Evolutionary conservation across 2,797 vertebrate genomes (phyloP), one percentile per base, ranked within the genome.

Genomic region (Melopsittacus undulatus): DNA sequence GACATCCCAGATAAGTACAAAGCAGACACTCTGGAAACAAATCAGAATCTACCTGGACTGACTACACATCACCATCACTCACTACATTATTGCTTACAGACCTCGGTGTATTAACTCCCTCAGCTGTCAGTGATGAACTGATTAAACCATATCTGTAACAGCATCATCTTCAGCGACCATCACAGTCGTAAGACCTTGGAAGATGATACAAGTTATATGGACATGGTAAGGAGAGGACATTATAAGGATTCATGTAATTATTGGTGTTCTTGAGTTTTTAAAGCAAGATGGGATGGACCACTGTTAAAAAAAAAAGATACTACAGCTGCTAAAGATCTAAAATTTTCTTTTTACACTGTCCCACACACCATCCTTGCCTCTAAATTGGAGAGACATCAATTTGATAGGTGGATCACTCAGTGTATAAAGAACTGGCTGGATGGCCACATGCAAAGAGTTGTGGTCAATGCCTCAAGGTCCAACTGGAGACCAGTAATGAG

Each of bases 1-100:
- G 99, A 99, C 0, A 99, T 99, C 22, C 99, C 99, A 0, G 99
- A 99, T 95, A 99, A 99, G 99, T 99, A 99, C 97, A 99, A 99
- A 98, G 99, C 99, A 10, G 98, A 99, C 77, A 99, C 98, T 1
- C 98, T 99, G 97, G 98, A 98, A 97, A 98, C 90, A 0, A 95
- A 89, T 2, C 97, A 97, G 85, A 98, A 99, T 74, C 98, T 99
- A 21, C 99, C 0, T 98, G 99, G 98, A 98, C 99, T 2, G 99
- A 99, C 93, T 99, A 99, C 97, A 99, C 99, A 0, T 98, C 99
- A 4, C 99, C 99, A 1, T 99, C 99, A 1, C 98, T 99, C 69
- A 99, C 99, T 96, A 99, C 99, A 0, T 95, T 99, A 38, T 98
- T 99, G 21, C 99, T 99, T 56, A 99, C 99, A 5, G 99, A 99